phyloP scores from a whole-genome alignment of 1,140 invertebrate genomes.

The Epicauta chinensis region DNA sequence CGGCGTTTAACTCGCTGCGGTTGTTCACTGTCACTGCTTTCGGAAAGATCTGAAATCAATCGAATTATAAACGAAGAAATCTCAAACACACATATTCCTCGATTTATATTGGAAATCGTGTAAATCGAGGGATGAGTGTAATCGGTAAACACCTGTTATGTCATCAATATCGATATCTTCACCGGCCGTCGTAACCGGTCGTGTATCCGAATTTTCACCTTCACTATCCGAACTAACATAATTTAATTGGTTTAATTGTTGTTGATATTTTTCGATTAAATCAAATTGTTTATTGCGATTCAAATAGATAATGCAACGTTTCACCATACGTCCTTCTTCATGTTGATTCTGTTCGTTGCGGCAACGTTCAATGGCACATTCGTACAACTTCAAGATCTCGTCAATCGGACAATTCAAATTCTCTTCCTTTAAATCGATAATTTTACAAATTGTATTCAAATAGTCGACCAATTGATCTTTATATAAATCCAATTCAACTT shows the following conservation, averaged over 20 bases:
- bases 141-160: slow-evolving; percentile 66
- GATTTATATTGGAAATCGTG: no score
- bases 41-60: slow-evolving; percentile 46
- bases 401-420: slow-evolving; percentile 33
- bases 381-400: slow-evolving; percentile 25
- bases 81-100: no score
- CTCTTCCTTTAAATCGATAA: slow-evolving; percentile 60
- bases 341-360: slow-evolving; percentile 19
- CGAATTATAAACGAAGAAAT: no score
- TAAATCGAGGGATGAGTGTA: no score
- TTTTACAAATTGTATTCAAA: slow-evolving; percentile 51
- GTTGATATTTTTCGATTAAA: neutral
- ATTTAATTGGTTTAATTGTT: slow-evolving; percentile 44
- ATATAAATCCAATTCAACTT: slow-evolving; percentile 68
- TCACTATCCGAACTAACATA: slow-evolving; percentile 47
- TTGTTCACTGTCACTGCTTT: slow-evolving; percentile 44
- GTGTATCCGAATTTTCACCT: slow-evolving; percentile 48
- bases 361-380: slow-evolving; percentile 25
- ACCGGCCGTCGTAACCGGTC: slow-evolving; percentile 54
- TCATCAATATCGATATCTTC: slow-evolving; percentile 64
- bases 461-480: slow-evolving; percentile 63
- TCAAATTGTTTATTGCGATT: slow-evolving; percentile 2
- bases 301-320: slow-evolving; percentile 18
- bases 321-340: slow-evolving; percentile 28
- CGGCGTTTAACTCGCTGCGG: slow-evolving; percentile 35